phyloP scores from a whole-genome alignment of 2,113 vertebrate species.

The Mirza zaza region DNA sequence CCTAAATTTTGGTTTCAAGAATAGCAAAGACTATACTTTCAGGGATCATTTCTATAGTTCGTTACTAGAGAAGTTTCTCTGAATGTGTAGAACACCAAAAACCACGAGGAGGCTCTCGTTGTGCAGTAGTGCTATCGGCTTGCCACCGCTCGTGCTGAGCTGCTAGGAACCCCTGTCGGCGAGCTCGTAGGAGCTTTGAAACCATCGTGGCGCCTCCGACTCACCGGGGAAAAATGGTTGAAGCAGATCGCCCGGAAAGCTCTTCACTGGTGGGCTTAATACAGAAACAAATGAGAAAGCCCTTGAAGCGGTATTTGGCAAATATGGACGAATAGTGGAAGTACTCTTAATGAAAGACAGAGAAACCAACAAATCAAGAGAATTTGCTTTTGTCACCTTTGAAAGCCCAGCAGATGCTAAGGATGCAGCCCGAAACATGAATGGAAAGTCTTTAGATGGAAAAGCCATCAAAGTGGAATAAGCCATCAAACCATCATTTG shows the following conservation, averaged over 20 bases:
- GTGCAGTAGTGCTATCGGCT: too few species aligned
- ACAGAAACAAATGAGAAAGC: conserved; percentile 81
- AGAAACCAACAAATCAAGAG: conserved; percentile 98
- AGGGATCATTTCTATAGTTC: too few species aligned
- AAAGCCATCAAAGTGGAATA: conserved; percentile 98
- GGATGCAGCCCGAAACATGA: conserved; percentile 97
- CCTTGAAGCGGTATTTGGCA: conserved; percentile 95
- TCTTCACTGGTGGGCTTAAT: conserved; percentile 98
- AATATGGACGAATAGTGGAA: conserved; percentile 98
- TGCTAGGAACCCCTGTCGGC: too few species aligned
- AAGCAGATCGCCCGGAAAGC: conserved; percentile 98
- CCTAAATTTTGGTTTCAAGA: not conserved
- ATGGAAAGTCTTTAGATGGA: conserved; percentile 98
- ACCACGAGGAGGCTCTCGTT: too few species aligned
- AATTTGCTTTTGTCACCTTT: conserved; percentile 97
- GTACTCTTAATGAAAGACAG: conserved; percentile 98
- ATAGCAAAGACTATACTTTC: not conserved
- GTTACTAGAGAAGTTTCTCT: too few species aligned
- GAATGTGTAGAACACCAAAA: too few species aligned
- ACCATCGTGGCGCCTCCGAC: not conserved
- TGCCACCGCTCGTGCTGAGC: too few species aligned
- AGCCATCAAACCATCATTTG: conserved; percentile 97
- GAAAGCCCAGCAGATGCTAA: conserved; percentile 97
- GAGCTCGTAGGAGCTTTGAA: too few species aligned
- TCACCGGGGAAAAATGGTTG: conserved; percentile 86